phyloP scores from a whole-genome alignment of 2,797 vertebrate species.

The Simalia tracyae region DNA sequence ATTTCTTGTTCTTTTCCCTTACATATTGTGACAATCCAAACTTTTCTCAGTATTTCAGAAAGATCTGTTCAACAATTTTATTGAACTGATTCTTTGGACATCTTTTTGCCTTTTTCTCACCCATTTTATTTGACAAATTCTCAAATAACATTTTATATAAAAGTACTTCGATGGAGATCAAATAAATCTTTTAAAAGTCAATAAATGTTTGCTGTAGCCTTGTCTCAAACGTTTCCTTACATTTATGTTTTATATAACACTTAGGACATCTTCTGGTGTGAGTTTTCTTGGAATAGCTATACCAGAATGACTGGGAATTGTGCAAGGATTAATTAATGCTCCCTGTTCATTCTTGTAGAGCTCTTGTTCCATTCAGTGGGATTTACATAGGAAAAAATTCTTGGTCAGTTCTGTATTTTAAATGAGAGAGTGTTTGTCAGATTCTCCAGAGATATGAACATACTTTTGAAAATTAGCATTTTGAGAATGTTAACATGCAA shows the following conservation, averaged over 20 bases:
- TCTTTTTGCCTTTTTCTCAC: not conserved
- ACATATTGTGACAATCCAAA: too few species aligned
- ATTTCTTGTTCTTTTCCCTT: too few species aligned
- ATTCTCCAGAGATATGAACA: not conserved
- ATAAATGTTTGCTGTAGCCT: not conserved
- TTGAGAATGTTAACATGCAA: not conserved
- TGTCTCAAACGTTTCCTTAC: not conserved
- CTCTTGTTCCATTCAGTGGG: not conserved
- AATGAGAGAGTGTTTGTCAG: not conserved
- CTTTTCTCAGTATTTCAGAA: too few species aligned
- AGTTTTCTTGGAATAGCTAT: not conserved
- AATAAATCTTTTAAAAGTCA: not conserved
- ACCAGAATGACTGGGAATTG: not conserved
- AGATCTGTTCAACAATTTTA: not conserved
- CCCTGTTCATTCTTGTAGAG: not conserved
- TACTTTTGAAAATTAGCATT: not conserved
- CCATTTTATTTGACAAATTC: not conserved
- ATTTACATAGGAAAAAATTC: not conserved
- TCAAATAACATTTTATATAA: not conserved
- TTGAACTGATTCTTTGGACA: not conserved
- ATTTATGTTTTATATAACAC: not conserved
- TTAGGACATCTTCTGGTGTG: not conserved
- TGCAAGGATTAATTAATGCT: not conserved
- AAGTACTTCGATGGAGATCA: not conserved
- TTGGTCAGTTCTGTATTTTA: not conserved